Percentiles rank a stretch among this genome's conserved stretches.
Evolutionary conservation across 2,113 vertebrate species (phyloP).

Genomic region (Mastomys coucha): DNA sequence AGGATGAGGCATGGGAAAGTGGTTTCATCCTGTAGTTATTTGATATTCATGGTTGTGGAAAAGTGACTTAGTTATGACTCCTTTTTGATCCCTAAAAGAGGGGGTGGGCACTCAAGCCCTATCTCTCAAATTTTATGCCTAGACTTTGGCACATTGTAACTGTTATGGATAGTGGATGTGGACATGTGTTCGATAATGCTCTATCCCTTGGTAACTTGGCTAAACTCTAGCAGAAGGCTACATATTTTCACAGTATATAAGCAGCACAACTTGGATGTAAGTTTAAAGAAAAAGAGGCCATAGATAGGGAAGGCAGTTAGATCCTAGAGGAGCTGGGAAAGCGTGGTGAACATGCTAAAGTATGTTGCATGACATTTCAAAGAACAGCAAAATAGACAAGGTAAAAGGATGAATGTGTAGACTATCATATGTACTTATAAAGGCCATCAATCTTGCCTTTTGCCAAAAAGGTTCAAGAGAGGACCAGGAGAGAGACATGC

Average conservation of each 20-base stretch:
- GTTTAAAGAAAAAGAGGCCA: not conserved
- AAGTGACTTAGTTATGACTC: constrained; percentile 1
- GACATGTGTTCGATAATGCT: not conserved
- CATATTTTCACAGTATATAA: not conserved
- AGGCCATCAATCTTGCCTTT: not conserved
- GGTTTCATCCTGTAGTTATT: constrained; percentile 17
- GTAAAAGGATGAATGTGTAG: not conserved
- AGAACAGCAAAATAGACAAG: not conserved
- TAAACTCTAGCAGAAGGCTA: not conserved
- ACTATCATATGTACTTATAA: not conserved
- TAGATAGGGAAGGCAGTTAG: not conserved
- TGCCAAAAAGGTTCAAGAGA: not conserved
- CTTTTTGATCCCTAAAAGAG: constrained; percentile 53
- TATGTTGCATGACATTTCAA: not conserved
- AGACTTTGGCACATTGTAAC: not conserved
- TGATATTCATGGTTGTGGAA: constrained; percentile 27
- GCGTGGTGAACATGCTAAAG: not conserved
- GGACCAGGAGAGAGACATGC: not conserved
- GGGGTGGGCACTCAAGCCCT: not conserved
- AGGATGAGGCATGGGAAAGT: not conserved
- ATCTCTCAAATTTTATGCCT: not conserved
- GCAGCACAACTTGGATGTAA: not conserved
- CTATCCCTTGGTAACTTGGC: not conserved
- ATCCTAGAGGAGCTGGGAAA: not conserved
- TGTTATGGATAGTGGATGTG: not conserved